Conservation (phyloP, 2,888 invertebrate species). For the Drosophila formosana region DNA sequence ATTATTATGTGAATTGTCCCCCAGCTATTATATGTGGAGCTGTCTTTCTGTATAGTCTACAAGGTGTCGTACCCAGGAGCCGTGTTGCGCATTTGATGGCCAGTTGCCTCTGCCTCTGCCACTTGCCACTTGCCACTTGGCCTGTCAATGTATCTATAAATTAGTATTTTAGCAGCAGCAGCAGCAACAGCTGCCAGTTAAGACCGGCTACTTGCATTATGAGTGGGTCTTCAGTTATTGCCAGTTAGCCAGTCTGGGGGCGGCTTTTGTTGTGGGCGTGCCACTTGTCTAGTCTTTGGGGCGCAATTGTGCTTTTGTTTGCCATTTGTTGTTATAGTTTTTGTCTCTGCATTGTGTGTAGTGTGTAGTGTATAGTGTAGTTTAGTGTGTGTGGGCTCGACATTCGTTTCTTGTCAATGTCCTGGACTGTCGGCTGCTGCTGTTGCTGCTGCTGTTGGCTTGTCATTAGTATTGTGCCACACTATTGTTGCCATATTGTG, state of each 20-base stretch:
- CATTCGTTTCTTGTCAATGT: conserved; percentile 48
- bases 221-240: conserved; percentile 50
- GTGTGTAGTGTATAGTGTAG: conserved; percentile 24
- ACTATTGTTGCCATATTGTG: conserved; percentile 29
- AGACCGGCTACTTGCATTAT: conserved; percentile 62
- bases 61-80: conserved; percentile 77
- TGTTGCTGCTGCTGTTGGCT: conserved; percentile 25
- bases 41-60: conserved; percentile 24
- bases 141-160: conserved; percentile 80
- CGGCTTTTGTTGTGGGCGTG: conserved; percentile 13
- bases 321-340: conserved; percentile 75
- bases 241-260: conserved; percentile 1
- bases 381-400: conserved; percentile 43
- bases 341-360: conserved; percentile 41
- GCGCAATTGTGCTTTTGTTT: conserved; percentile 71
- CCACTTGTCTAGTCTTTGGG: conserved; percentile 47
- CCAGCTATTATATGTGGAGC: conserved; percentile 33
- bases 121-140: conserved; percentile 46
- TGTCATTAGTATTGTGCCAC: conserved; percentile 59
- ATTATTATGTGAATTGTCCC: conserved; percentile 71
- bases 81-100: conserved; percentile 72
- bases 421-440: conserved; percentile 17
- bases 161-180: conserved; percentile 79
- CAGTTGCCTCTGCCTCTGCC: conserved; percentile 54
- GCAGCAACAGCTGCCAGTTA: conserved; percentile 59